These are phyloP conservation scores for Sander vitreus DNA, from an alignment of 2,113 vertebrate genomes.

Conservation along the genomic window DNA sequence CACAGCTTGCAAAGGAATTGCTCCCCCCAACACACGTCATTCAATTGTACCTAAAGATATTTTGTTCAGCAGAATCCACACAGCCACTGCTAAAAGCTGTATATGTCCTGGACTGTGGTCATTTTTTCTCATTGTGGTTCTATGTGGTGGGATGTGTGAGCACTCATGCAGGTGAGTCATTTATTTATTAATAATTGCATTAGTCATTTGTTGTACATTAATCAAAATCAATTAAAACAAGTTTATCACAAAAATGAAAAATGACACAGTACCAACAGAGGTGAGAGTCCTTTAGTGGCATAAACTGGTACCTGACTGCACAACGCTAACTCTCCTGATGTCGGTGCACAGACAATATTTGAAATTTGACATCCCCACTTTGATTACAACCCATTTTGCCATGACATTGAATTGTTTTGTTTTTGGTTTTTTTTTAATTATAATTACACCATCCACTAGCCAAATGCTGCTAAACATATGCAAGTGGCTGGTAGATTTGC, in stretches of 20 bases:
- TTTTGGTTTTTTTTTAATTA: no score
- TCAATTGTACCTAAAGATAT: conserved; percentile 9
- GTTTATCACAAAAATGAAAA: neutral
- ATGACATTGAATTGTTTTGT: no score
- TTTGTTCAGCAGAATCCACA: neutral
- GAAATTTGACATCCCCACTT: neutral
- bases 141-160: neutral
- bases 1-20: conserved; percentile 1
- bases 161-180: neutral
- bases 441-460: no score
- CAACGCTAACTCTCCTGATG: neutral
- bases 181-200: neutral
- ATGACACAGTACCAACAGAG: neutral
- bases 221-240: conserved; percentile 7
- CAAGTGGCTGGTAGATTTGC: no score
- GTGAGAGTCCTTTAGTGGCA: neutral
- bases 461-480: no score
- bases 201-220: neutral
- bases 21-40: conserved; percentile 8
- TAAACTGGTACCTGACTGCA: neutral
- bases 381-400: neutral
- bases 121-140: neutral
- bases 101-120: neutral
- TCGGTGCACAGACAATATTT: neutral
- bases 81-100: neutral